phyloP scores from a whole-genome alignment of 2,797 vertebrate genomes.

The Luscinia megarhynchos region DNA sequence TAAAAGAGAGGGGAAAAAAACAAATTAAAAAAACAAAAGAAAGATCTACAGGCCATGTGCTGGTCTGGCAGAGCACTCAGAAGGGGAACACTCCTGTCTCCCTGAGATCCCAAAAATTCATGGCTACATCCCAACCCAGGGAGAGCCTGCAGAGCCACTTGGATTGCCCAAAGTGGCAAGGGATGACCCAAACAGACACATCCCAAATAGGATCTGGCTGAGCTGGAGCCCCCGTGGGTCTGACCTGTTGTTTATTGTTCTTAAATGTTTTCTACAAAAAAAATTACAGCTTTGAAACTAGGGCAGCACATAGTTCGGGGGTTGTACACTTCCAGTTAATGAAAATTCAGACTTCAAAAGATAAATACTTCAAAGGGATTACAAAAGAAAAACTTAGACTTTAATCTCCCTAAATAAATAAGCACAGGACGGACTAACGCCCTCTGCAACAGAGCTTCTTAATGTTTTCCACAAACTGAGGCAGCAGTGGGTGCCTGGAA shows the following conservation, averaged over 20 bases:
- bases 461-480: background rate
- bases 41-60: background rate
- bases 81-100: background rate
- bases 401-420: slow-evolving; percentile 71
- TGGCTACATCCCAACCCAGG: background rate
- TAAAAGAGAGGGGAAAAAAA: rapidly evolving
- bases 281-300: slow-evolving; percentile 37
- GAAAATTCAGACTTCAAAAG: slow-evolving; percentile 66
- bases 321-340: slow-evolving; percentile 44
- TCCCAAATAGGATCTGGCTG: background rate
- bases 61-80: background rate
- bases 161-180: background rate
- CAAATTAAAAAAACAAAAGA: rapidly evolving
- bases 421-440: background rate
- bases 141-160: background rate
- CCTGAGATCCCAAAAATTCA: background rate
- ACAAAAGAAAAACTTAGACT: slow-evolving; percentile 49
- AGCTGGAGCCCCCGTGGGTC: background rate
- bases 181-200: background rate
- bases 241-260: slow-evolving; percentile 21
- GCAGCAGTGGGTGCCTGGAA: background rate
- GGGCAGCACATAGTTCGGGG: background rate
- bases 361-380: slow-evolving; percentile 68
- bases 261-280: background rate
- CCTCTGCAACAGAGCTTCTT: background rate